Conservation (phyloP, 2,888 invertebrate species). For the Hypomecis punctinalis region DNA sequence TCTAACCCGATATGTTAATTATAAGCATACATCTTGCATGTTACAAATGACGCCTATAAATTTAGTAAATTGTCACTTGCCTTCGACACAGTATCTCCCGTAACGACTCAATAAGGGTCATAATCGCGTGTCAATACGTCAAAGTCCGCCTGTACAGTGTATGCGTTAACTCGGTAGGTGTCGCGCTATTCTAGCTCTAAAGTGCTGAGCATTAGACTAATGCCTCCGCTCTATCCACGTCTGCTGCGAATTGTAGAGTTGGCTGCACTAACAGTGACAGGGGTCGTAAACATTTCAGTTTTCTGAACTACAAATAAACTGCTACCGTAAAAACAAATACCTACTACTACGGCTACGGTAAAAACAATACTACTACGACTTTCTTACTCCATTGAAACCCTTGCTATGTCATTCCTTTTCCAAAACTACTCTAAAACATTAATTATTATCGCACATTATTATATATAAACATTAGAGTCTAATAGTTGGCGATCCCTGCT, state of each 20-base stretch:
- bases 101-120: conserved; percentile 65
- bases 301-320: not conserved
- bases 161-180: conserved; percentile 60
- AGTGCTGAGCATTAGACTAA: conserved; percentile 75
- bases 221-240: conserved; percentile 70
- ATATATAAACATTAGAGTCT: too few species aligned
- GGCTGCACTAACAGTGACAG: conserved; percentile 57
- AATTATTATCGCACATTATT: too few species aligned
- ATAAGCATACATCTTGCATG: conserved; percentile 36
- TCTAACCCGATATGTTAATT: conserved; percentile 40
- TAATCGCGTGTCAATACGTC: conserved; percentile 71
- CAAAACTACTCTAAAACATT: not conserved
- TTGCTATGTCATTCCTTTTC: conserved; percentile 14
- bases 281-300: conserved; percentile 46
- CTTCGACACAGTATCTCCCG: conserved; percentile 49
- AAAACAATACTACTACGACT: too few species aligned
- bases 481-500: too few species aligned
- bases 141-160: conserved; percentile 61
- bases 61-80: conserved; percentile 60
- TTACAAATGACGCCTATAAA: conserved; percentile 62
- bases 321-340: not conserved
- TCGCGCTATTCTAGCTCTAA: conserved; percentile 68
- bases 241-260: conserved; percentile 64
- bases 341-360: too few species aligned
- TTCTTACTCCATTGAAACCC: conserved; percentile 34